Evolutionary conservation across 2,888 invertebrate genomes (phyloP).

Genomic region (Drosophila atripex): DNA sequence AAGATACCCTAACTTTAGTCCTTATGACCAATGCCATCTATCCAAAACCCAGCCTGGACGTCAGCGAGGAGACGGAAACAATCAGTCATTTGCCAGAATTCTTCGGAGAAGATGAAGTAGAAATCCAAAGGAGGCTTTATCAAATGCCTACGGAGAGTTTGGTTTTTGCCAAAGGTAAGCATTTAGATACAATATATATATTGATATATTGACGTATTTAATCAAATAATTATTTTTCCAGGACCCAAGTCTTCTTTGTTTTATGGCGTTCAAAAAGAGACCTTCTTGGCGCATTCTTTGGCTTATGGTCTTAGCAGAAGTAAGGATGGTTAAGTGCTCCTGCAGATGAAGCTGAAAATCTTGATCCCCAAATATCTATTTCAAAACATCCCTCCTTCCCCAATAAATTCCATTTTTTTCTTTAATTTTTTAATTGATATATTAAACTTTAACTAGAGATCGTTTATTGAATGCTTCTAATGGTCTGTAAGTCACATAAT

Average conservation of each 20-base stretch:
- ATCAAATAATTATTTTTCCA: slow-evolving; percentile 79
- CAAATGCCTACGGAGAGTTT: slow-evolving; percentile 62
- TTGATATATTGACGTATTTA: too few species aligned
- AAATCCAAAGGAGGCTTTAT: slow-evolving; percentile 37
- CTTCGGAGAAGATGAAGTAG: slow-evolving; percentile 5
- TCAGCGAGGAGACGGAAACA: slow-evolving; percentile 53
- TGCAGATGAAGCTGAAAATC: background rate
- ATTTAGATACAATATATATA: rapidly evolving
- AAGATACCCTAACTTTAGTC: slow-evolving; percentile 58
- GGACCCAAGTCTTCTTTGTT: slow-evolving; percentile 95
- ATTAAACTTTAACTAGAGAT: slow-evolving; percentile 61
- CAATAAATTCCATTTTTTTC: slow-evolving; percentile 1
- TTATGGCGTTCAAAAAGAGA: slow-evolving; percentile 94
- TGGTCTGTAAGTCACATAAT: slow-evolving; percentile 50
- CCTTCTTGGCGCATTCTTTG: slow-evolving; percentile 92
- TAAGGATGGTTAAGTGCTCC: background rate
- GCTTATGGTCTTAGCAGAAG: slow-evolving; percentile 90
- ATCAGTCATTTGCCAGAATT: slow-evolving; percentile 31
- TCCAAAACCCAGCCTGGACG: slow-evolving; percentile 43
- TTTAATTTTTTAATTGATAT: slow-evolving; percentile 35
- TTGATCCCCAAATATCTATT: slow-evolving; percentile 70
- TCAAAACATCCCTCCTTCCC: background rate
- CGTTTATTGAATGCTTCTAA: slow-evolving; percentile 46
- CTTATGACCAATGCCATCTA: slow-evolving; percentile 58
- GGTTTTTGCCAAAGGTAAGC: slow-evolving; percentile 65